Base-by-base conservation (phyloP, 2,888 invertebrate species). In the Listrodromus nycthemerus region DNA sequence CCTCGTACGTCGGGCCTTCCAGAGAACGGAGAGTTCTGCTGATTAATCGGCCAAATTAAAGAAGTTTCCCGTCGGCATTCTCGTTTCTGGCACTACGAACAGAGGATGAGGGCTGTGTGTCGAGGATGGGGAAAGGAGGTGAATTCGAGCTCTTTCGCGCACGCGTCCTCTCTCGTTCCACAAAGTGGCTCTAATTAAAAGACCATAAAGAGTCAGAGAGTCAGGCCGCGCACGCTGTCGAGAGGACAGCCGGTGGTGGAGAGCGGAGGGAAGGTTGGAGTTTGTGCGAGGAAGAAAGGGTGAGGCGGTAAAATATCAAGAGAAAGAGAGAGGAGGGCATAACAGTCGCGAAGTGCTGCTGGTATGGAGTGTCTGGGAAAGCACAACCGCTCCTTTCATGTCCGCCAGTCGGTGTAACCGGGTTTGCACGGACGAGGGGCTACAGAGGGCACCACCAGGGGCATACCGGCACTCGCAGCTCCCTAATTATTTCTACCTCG, bases 161-260 rank as follows among this genome's bases (percentile, higher is more conserved):
- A 80, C 84, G 82, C 82, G 74, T 80, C 80, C 65, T 79, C 78
- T 78, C 88, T 87, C 88, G 87, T 88, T 89, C 85, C 81, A 88
- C 89, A 90, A 91, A 91, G 91, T 91, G 88, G 88, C 86, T 90
- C 91, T 91, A 92, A 91, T 91, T 91, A 91, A 91, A 90, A 90
- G 89, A 89, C 90, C 88, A 89, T 91, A 90, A 92, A 91, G 91
- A 90, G 89, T 88, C 88, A 88, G 88, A 89, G 85, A 85, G 82
- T 83, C 87, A 82, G 81, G 85, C 84, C 86, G 88, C 84, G 71
- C 78, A 67, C 69, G 69, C 65, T 76, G 83, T 74, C 74, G 52
- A 52, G 61, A 74, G 66, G 69, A 74, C 67, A 69, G 82, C 30
- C 52, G 75, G 65, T 33, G 61, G 73, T 61, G 73, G 61, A 45